Evolutionary conservation across 2,797 vertebrate species (phyloP), one percentile per base, ranked within the genome.

Genomic region (Ctenochaetus hawaiiensis): DNA sequence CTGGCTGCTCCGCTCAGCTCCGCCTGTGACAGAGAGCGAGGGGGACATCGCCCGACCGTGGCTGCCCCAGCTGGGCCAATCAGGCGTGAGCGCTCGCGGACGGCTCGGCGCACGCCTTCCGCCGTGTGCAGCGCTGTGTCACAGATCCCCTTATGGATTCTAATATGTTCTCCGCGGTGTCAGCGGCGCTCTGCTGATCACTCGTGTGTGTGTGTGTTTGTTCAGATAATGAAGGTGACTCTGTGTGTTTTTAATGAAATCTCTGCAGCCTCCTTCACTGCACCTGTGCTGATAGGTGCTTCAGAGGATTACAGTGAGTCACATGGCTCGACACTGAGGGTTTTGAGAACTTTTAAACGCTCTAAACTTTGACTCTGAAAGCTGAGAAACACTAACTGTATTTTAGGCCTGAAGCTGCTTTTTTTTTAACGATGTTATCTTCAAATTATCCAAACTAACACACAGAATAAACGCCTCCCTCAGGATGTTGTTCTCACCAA

Each of bases 71-170:
- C 86, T 82, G 77, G 87, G 77, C 89, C 86, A 93, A 91, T 93
- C 87, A 84, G 92, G 82, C 85, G 67, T 78, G 84, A 90, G 87
- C 58, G 59, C 83, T 83, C 65, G 76, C 72, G 82, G 87, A 75
- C 26, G 39, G 70, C 57, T 68, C 81, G 44, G 78, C 71, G 81
- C 59, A 6, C 67, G 81, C 84, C 81, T 61, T 84, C 78, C 14
- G 62, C 87, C 77, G 49, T 82, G 87, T 85, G 88, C 89, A 86
- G 81, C 37, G 60, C 75, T 49, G 85, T 88, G 88, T 87, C 92
- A 93, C 89, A 92, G 86, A 88, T 88, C 84, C 34, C 85, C 88
- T 86, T 67, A 78, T 78, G 85, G 87, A 82, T 48, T 81, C 70
- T 77, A 69, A 85, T 47, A 57, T 44, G 65, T 74, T 80, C 72